Conservation (phyloP, 2,113 vertebrate genomes). For the Tilapia sparmanii region DNA sequence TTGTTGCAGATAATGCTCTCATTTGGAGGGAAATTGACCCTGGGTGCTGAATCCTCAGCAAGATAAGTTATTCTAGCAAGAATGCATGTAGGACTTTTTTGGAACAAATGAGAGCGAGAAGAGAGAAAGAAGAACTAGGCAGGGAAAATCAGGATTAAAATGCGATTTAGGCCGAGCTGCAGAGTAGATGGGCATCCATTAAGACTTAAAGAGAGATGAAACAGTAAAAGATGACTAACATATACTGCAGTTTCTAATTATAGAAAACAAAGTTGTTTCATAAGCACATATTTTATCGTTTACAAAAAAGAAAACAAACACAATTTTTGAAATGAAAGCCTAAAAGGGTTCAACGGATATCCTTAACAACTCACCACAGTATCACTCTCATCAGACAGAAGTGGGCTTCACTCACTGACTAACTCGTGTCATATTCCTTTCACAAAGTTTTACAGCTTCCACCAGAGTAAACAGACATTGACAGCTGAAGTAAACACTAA, state of each 20-base stretch:
- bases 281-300: neutral
- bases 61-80: conserved; percentile 36
- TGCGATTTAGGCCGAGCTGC: neutral
- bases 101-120: conserved; percentile 3
- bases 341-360: neutral
- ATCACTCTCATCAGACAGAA: neutral
- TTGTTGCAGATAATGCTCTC: conserved; percentile 62
- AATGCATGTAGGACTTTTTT: conserved; percentile 39
- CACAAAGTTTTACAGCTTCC: neutral
- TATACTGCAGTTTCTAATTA: neutral
- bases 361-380: neutral
- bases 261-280: neutral
- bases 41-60: conserved; percentile 21
- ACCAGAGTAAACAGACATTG: neutral
- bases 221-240: neutral
- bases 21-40: conserved; percentile 64
- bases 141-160: neutral
- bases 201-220: neutral
- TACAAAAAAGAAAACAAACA: neutral
- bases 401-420: neutral
- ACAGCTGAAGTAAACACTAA: neutral
- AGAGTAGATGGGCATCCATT: neutral
- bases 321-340: neutral
- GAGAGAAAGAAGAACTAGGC: neutral
- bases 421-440: neutral